A percentile compares a stretch with the other conserved stretches of the same genome.
Evolutionary conservation across 2,113 vertebrate species (phyloP).

Genomic region (Megalops atlanticus): DNA sequence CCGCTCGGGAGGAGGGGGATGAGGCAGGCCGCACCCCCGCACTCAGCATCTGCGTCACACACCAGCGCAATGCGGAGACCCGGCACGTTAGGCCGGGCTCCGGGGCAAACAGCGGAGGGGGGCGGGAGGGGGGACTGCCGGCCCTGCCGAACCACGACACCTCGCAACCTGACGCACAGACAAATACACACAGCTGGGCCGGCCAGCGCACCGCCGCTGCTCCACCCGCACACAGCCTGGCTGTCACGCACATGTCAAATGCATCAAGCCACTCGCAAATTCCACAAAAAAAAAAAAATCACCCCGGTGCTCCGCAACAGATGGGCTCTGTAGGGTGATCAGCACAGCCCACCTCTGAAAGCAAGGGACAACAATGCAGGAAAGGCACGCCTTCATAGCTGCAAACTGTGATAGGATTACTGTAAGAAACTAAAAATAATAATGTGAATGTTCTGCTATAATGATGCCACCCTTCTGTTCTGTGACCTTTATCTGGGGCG

Average conservation of each 20-base stretch:
- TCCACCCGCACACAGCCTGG: constrained; percentile 70
- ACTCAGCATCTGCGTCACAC: constrained; percentile 73
- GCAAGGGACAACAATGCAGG: constrained; percentile 8
- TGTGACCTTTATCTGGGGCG: neutral
- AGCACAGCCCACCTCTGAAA: constrained; percentile 41
- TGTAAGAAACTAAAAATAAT: neutral
- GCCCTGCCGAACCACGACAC: neutral
- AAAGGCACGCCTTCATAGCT: neutral
- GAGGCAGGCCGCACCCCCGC: constrained; percentile 64
- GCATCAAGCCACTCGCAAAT: constrained; percentile 83
- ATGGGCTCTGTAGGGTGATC: constrained; percentile 51
- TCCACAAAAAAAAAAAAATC: constrained; percentile 69
- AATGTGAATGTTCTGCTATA: neutral
- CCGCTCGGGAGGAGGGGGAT: neutral
- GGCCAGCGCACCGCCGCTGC: constrained; percentile 64
- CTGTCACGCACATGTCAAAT: constrained; percentile 86
- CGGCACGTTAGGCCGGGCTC: constrained; percentile 72
- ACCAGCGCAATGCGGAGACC: constrained; percentile 72
- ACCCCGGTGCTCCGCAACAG: constrained; percentile 56
- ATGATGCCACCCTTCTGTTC: neutral
- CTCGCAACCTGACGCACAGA: constrained; percentile 44
- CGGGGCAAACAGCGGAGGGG: constrained; percentile 36
- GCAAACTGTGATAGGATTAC: neutral
- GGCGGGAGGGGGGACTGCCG: neutral
- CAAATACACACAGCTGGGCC: constrained; percentile 74